A percentile compares a stretch with the other conserved stretches of the same genome.
Evolutionary conservation across 92 coral and sea anemone genomes (phyloP).

Genomic region (Palythoa heliodiscus): DNA sequence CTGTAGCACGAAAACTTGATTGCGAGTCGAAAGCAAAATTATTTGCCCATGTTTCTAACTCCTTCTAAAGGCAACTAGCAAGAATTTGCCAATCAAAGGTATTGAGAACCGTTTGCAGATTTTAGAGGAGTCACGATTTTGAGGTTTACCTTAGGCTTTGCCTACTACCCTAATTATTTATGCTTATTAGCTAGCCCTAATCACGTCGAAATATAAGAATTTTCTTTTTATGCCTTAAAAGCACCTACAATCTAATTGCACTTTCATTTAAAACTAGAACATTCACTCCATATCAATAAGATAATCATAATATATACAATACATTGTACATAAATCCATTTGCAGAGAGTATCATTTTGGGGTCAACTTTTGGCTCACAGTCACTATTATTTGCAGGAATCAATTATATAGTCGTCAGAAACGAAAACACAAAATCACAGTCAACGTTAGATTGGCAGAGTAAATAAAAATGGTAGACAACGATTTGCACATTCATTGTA

Average conservation of each 20-base stretch:
- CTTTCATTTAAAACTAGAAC: slow-evolving; percentile 19
- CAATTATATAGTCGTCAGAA: background rate
- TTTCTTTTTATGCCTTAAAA: background rate
- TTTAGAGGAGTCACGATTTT: slow-evolving; percentile 5
- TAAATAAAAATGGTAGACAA: background rate
- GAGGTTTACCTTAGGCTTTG: background rate
- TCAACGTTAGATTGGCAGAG: background rate
- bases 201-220: slow-evolving; percentile 1
- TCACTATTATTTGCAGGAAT: slow-evolving; percentile 6
- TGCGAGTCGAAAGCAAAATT: background rate
- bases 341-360: slow-evolving; percentile 2
- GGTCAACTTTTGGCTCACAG: background rate
- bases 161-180: background rate
- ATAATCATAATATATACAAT: slow-evolving; percentile 33
- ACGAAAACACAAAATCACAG: background rate
- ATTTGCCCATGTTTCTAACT: background rate
- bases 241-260: slow-evolving; percentile 1
- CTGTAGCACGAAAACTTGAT: background rate
- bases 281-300: slow-evolving; percentile 31
- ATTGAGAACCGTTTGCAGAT: background rate
- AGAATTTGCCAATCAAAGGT: background rate
- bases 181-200: background rate
- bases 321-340: slow-evolving; percentile 16
- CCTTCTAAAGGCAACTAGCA: background rate
- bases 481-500: background rate